These are phyloP conservation scores for Ophion costatus DNA, from an alignment of 2,888 invertebrate genomes.

Conservation along the genomic window DNA sequence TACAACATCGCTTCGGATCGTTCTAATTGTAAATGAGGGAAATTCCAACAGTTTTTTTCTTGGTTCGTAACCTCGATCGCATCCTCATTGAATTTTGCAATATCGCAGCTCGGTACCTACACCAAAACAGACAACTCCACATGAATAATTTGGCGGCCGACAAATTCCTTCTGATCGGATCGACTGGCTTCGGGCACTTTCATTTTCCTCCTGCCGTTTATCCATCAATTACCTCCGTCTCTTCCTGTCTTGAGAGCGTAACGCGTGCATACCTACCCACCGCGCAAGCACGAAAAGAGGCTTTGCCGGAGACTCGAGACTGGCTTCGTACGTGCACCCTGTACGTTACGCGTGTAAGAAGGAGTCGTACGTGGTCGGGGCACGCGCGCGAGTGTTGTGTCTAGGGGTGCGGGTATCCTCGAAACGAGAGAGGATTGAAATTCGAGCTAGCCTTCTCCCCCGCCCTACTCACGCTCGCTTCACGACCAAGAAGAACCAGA, in stretches of 20 bases:
- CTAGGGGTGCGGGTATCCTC: conserved; percentile 3
- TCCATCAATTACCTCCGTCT: background rate
- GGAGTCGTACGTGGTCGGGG: background rate
- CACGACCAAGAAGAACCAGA: conserved; percentile 49
- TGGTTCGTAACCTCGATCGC: too few species aligned
- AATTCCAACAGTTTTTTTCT: too few species aligned
- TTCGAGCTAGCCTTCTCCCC: conserved; percentile 1
- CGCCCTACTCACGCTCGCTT: conserved; percentile 4
- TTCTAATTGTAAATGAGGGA: too few species aligned
- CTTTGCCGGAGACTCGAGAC: background rate
- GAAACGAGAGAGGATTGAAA: conserved; percentile 40
- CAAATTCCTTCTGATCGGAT: background rate
- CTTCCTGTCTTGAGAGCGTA: background rate
- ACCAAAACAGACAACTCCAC: background rate
- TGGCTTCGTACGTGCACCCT: background rate
- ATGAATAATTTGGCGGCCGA: background rate
- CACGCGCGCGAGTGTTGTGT: background rate
- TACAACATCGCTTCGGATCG: too few species aligned
- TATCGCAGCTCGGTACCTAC: too few species aligned
- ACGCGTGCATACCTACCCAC: background rate
- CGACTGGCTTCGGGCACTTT: background rate
- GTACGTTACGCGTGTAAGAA: too few species aligned
- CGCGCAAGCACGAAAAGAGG: background rate
- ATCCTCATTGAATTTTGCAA: too few species aligned
- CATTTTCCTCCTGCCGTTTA: background rate